These are phyloP conservation scores for Apogon talboti DNA, from an alignment of 2,797 vertebrate species.

Conservation along the genomic window DNA sequence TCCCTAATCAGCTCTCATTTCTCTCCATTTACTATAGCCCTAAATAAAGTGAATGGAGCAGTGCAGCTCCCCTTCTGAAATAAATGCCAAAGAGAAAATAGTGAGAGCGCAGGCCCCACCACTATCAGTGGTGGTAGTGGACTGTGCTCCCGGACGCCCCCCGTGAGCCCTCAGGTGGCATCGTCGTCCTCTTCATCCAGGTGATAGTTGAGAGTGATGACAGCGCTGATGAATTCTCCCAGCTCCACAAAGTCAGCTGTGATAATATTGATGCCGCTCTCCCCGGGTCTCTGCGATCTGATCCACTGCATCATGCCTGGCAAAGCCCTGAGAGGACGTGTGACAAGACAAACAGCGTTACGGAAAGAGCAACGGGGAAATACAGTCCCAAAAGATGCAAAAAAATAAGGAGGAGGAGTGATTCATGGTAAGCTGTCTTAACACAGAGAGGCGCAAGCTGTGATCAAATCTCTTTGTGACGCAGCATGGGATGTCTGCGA, in stretches of 20 bases:
- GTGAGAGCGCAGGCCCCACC: conserved; percentile 76
- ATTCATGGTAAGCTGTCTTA: conserved; percentile 45
- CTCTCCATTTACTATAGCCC: conserved; percentile 70
- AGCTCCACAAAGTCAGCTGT: conserved; percentile 99
- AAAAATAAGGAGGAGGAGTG: conserved; percentile 20
- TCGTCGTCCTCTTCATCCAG: conserved; percentile 92
- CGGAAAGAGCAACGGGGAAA: background rate
- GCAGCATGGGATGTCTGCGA: conserved; percentile 60
- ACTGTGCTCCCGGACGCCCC: conserved; percentile 53
- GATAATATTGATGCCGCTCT: conserved; percentile 96
- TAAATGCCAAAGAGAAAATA: conserved; percentile 76
- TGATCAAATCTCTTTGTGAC: conserved; percentile 51
- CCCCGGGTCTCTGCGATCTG: conserved; percentile 92
- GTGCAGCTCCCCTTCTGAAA: conserved; percentile 68
- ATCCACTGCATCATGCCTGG: conserved; percentile 99
- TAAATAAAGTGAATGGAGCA: conserved; percentile 79
- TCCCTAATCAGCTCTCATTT: conserved; percentile 15
- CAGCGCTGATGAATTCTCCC: conserved; percentile 96
- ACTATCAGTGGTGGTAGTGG: conserved; percentile 17
- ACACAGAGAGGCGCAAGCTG: conserved; percentile 25
- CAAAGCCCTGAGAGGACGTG: conserved; percentile 86
- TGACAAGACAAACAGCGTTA: conserved; percentile 5
- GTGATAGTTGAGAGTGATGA: conserved; percentile 97
- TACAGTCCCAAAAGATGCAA: conserved; percentile 30
- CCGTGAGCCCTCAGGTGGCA: conserved; percentile 87